Evolutionary conservation across 1,140 invertebrate species (phyloP), one percentile per base, ranked within the genome.

Genomic region (Akabosia matsudoensis): DNA sequence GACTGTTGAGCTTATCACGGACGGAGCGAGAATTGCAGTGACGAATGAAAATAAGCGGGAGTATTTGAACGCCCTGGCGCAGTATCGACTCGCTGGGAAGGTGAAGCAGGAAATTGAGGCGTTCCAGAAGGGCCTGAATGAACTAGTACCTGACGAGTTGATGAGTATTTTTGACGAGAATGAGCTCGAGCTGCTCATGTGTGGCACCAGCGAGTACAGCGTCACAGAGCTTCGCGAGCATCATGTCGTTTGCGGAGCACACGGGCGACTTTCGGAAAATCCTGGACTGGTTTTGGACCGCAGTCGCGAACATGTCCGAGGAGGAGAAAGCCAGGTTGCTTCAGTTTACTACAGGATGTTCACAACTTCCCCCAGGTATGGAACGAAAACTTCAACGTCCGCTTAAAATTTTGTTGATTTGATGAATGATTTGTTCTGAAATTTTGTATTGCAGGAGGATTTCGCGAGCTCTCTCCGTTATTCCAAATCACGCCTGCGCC

Each of bases 91-190:
- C 67, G 92, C 92, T 30, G 92, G 88, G 76, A 90, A 89, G 77
- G 91, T 94, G 73, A 91, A 92, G 76, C 89, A 91, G 70, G 94
- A 97, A 87, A 89, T 95, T 16, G 94, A 95, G 82, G 89, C 91
- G 76, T 97, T 97, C 86, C 88, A 96, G 18, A 91, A 92, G 82
- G 96, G 95, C 1, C 88, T 97, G 22, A 93, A 94, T 84, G 91
- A 94, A 83, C 94, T 96, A 81, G 82, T 84, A 31, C 95, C 95
- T 0, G 94, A 96, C 85, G 94, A 96, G 86, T 87, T 97, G 79
- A 87, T 97, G 71, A 93, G 93, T 83, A 96, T 96, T 84, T 97
- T 97, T 86, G 95, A 97, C 86, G 96, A 97, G 86, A 96, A 96
- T 86, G 95, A 97, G 87, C 86, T 97, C 22, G 95, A 97, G 93